Base-by-base conservation (phyloP, 2,797 vertebrate species). In the Macrochelys suwanniensis region DNA sequence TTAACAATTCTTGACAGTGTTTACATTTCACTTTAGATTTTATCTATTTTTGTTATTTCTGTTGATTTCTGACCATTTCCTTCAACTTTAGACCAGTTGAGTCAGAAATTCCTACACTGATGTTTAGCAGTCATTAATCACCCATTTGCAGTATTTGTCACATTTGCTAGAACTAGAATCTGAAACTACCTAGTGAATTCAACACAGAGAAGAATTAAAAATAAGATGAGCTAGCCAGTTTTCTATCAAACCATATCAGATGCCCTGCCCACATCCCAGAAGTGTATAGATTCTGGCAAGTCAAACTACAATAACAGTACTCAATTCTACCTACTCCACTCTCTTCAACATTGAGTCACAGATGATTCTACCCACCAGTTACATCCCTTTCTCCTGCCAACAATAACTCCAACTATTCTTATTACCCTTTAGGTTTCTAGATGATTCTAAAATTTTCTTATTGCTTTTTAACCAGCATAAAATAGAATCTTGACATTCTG, bases 51-150 rank as follows among this genome's bases (percentile, higher is more conserved):
- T n/a, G 78, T 84, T 51, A 88, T 54, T 87, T 88, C 81, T 71
- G 47, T n/a, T 1, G 93, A 45, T 79, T 86, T 88, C 92, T 80
- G 89, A 90, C 92, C 21, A 68, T 0, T 90, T 16, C 74, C n/a
- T 56, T 56, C 54, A 56, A 56, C 10, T 5, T 56, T 56, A 56
- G 54, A 56, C 23, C 23, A 56, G 54, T 5, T 56, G 9, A 56
- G 21, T 25, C 23, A 56, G 23, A 56, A 56, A 57, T 13, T 10
- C 45, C 82, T 82, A 8, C n/a, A 78, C n/a, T 12, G 78, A 94
- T 59, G 85, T 71, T 88, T 88, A 95, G 84, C 57, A 65, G 49
- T 50, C 61, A 85, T 42, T 12, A 95, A 92, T 85, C 80, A 81
- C 57, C 89, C 65, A 87, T 0, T 81, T 61, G 85, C 49, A 92